These are phyloP conservation scores for Anas platyrhynchos DNA, from an alignment of 2,113 vertebrate species.

Conservation along the genomic window DNA sequence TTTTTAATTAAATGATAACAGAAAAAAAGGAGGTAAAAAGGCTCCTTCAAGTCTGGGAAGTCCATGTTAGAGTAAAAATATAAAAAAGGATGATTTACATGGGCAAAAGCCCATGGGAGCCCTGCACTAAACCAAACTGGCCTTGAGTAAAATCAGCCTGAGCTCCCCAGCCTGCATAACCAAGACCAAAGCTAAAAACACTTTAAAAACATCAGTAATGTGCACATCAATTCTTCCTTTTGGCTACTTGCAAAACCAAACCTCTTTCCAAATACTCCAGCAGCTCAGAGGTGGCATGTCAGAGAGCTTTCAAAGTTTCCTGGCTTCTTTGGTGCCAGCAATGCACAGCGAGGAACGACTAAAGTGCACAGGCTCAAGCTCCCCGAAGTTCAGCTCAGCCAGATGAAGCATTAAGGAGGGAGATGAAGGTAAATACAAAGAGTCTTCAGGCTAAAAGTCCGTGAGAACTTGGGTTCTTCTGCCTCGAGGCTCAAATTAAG, in stretches of 20 bases:
- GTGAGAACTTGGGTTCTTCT: accelerated
- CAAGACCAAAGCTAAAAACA: background rate
- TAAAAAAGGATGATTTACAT: background rate
- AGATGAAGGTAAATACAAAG: background rate
- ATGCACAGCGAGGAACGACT: background rate
- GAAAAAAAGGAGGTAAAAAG: background rate
- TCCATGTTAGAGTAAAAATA: background rate
- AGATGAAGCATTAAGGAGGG: background rate
- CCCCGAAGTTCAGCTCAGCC: background rate
- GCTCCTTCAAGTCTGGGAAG: background rate
- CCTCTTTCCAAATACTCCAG: background rate
- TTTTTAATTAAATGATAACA: background rate
- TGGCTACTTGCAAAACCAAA: background rate
- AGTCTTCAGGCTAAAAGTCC: background rate
- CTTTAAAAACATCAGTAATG: background rate
- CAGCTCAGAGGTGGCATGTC: background rate
- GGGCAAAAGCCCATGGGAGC: background rate
- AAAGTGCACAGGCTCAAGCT: background rate
- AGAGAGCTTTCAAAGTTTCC: background rate
- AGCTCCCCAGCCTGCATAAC: background rate
- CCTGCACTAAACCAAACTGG: background rate
- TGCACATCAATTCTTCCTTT: background rate
- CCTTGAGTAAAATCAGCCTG: background rate
- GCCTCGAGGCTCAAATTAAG: constrained; percentile 83
- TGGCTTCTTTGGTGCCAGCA: background rate